These are phyloP conservation scores for Bos javanicus DNA, from an alignment of 2,113 vertebrate genomes.

Conservation along the genomic window DNA sequence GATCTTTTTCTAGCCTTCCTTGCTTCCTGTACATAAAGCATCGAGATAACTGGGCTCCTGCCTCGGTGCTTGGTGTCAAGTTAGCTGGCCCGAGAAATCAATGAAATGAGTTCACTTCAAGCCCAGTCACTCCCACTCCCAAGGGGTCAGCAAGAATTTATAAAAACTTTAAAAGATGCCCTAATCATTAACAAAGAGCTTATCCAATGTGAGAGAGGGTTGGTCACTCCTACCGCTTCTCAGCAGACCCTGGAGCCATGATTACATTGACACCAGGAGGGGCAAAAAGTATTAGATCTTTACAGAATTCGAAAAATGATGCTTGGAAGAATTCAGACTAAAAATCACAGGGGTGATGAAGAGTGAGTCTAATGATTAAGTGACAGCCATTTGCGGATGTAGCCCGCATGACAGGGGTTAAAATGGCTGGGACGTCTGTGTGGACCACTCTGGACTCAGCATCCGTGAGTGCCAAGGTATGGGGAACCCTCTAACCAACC, in stretches of 20 bases:
- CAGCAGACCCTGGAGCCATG: not conserved
- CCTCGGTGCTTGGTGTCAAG: conserved; percentile 27
- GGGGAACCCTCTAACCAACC: not conserved
- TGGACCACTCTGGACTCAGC: not conserved
- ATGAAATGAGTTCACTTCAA: conserved; percentile 46
- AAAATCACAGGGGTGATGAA: not conserved
- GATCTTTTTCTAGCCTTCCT: conserved; percentile 14
- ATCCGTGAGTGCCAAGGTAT: not conserved
- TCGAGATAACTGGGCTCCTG: not conserved
- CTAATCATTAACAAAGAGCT: conserved; percentile 26
- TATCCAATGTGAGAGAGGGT: not conserved
- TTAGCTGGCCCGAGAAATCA: conserved; percentile 50
- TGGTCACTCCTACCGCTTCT: not conserved
- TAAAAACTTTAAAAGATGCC: conserved; percentile 15
- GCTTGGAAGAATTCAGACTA: not conserved
- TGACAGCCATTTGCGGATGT: accelerated
- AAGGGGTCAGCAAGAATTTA: not conserved
- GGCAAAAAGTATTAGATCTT: not conserved
- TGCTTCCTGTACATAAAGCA: conserved; percentile 38
- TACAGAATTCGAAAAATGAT: not conserved
- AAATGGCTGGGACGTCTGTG: not conserved
- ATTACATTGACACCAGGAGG: not conserved
- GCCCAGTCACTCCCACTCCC: not conserved
- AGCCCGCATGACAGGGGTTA: not conserved
- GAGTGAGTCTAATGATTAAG: not conserved